A percentile compares a stretch with the other conserved stretches of the same genome.
Evolutionary conservation across 1,140 invertebrate species (phyloP).

Genomic region (Drosophila santomea): DNA sequence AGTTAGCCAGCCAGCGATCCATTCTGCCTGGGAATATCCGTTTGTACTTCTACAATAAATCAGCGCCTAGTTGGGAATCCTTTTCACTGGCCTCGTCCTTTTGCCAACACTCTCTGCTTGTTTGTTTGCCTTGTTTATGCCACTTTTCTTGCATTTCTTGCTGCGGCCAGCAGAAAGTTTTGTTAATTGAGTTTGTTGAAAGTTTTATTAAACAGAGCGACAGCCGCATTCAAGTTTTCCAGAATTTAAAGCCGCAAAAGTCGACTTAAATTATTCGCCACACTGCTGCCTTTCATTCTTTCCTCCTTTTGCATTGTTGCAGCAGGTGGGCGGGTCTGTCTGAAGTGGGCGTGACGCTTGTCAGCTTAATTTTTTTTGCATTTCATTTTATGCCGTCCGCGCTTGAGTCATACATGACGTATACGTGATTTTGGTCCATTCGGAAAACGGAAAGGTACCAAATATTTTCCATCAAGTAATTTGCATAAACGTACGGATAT

Average conservation of each 20-base stretch:
- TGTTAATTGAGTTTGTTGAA: conserved; percentile 83
- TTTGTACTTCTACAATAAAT: conserved; percentile 80
- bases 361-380: neutral
- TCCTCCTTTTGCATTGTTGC: conserved; percentile 28
- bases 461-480: neutral
- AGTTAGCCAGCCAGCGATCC: conserved; percentile 12
- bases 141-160: conserved; percentile 81
- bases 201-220: conserved; percentile 82
- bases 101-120: conserved; percentile 22
- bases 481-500: neutral
- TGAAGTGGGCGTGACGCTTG: neutral
- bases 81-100: conserved; percentile 10
- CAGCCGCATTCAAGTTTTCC: conserved; percentile 72
- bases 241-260: conserved; percentile 68
- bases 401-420: conserved; percentile 1
- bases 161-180: conserved; percentile 75
- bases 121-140: conserved; percentile 82
- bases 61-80: conserved; percentile 72
- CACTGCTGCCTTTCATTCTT: neutral
- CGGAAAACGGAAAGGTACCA: neutral
- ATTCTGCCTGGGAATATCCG: conserved; percentile 67
- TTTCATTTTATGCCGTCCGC: conserved; percentile 5
- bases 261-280: conserved; percentile 45
- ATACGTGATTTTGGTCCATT: neutral
- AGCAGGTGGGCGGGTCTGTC: conserved; percentile 21